Conservation (phyloP, 1,140 invertebrate species). For the Drosophila gunungcola region DNA sequence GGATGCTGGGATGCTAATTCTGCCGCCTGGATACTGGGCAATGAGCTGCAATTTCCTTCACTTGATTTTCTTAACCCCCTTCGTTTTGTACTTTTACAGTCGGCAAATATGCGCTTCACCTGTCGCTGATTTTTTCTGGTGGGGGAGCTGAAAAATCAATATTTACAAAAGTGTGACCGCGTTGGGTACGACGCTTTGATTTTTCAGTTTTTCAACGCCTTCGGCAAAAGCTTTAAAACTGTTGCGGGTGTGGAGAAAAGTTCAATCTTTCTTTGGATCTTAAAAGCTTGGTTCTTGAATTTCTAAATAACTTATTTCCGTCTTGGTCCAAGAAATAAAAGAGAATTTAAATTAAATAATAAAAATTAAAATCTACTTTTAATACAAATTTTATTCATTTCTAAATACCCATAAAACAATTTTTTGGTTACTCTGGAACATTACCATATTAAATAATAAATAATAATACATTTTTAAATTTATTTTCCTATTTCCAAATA, state of each 20-base stretch:
- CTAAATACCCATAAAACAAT: too few species aligned
- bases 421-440: too few species aligned
- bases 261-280: neutral
- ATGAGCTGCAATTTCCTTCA: conserved; percentile 20
- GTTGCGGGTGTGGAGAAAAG: neutral
- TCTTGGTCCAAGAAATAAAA: too few species aligned
- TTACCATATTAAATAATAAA: too few species aligned
- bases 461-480: too few species aligned
- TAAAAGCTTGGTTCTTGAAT: conserved; percentile 1
- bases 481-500: too few species aligned
- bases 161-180: conserved; percentile 39
- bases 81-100: neutral
- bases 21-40: conserved; percentile 43
- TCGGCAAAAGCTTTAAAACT: conserved; percentile 5
- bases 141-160: conserved; percentile 59
- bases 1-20: conserved; percentile 52
- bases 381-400: too few species aligned
- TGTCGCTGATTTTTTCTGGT: conserved; percentile 3
- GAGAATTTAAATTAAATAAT: neutral
- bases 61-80: neutral
- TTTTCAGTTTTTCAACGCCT: conserved; percentile 14
- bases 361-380: too few species aligned
- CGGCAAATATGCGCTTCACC: conserved; percentile 2
- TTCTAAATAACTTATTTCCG: too few species aligned
- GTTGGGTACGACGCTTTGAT: conserved; percentile 5